Base-by-base conservation (phyloP, 2,888 invertebrate genomes). In the Gari tellinella region DNA sequence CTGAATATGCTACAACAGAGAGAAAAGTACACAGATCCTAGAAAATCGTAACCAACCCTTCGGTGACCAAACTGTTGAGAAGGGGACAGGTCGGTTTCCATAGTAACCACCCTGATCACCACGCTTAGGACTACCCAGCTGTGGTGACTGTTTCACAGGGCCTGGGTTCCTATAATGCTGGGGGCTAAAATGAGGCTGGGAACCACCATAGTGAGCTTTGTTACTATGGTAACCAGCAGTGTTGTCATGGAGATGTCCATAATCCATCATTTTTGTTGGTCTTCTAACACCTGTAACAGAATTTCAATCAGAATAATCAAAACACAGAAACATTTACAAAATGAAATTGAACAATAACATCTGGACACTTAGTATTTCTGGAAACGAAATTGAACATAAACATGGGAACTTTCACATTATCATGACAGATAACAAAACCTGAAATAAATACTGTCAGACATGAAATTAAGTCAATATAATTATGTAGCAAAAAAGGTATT, bases 31-130 rank as follows among this genome's bases (percentile, higher is more conserved):
- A 38, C 19, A 31, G 23, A 25, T 25, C 26, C 46, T 26, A 60
- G 48, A 48, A 60, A 38, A 60, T 48, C 46, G 3, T 48, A 49
- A 79, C 79, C 74, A 80, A 80, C 82, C 82, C 68, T 80, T 69
- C 60, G 79, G 82, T 45, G 82, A 74, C 82, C 81, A 82, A 23
- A 79, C 53, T 40, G 67, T 40, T 19, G 63, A 45, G 12, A 55
- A 49, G 17, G 70, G 67, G 23, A 58, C 45, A 46, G 63, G 60
- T 65, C 61, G 56, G 61, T 65, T 63, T 60, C 61, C 66, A 63
- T 61, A 64, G 64, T 46, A 62, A 64, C 68, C 56, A 55, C 53
- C 37, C 55, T 41, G 64, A 41, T 58, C 43, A 26, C 58, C 43
- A 58, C 49, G 48, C 23, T 12, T 21, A 12, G 23, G 17, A 23